Evolutionary conservation across 2,797 vertebrate genomes (phyloP).

Genomic region (Enteromius afrohamiltoni): DNA sequence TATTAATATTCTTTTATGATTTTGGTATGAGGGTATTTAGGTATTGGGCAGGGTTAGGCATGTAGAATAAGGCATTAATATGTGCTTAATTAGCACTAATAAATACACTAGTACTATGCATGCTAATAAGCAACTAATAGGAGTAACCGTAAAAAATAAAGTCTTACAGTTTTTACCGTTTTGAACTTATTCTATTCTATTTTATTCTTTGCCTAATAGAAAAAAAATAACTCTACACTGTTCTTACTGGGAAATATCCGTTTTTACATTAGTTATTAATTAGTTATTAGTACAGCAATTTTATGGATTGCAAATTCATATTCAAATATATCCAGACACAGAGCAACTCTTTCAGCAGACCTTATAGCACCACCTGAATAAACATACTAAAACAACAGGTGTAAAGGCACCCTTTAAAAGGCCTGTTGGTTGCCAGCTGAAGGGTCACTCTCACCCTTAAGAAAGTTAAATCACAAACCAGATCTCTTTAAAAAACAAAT

Average conservation of each 20-base stretch:
- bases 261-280: background rate
- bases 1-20: background rate
- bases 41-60: too few species aligned
- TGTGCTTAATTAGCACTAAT: too few species aligned
- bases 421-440: conserved; percentile 10
- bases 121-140: too few species aligned
- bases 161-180: too few species aligned
- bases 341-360: background rate
- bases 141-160: too few species aligned
- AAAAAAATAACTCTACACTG: background rate
- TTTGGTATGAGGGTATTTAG: background rate
- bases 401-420: conserved; percentile 33
- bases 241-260: background rate
- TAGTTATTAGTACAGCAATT: background rate
- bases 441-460: background rate
- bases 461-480: background rate
- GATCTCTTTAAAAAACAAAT: background rate
- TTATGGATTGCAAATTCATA: background rate
- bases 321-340: background rate
- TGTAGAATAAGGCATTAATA: too few species aligned
- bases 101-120: too few species aligned
- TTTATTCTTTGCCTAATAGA: background rate
- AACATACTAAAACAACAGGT: conserved; percentile 50
- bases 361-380: conserved; percentile 38
- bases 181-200: background rate